Evolutionary conservation across 2,888 invertebrate genomes (phyloP).

Genomic region (Hirtodrosophila duncani): DNA sequence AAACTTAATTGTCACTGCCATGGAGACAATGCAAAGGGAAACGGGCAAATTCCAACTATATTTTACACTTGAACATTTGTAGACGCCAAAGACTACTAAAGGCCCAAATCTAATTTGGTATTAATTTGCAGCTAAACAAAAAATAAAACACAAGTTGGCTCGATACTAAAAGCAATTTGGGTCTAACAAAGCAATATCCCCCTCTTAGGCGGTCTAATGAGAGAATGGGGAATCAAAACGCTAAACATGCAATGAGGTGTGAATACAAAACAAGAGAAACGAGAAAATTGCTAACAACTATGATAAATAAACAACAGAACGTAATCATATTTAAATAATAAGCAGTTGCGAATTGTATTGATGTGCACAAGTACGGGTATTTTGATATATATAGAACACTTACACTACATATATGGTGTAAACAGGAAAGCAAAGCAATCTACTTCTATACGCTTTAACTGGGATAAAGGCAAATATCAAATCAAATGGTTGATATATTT

Average conservation of each 20-base stretch:
- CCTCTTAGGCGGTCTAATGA: neutral
- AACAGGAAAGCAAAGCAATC: no score
- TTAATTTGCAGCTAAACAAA: conserved; percentile 48
- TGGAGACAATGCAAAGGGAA: no score
- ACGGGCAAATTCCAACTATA: conserved; percentile 17
- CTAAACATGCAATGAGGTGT: conserved; percentile 34
- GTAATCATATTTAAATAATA: conserved; percentile 21
- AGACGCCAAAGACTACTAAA: conserved; percentile 9
- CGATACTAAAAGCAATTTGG: neutral
- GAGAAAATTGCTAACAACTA: conserved; percentile 26
- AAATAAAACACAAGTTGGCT: conserved; percentile 4
- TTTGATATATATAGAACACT: no score
- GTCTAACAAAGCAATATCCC: neutral
- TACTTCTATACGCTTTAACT: no score
- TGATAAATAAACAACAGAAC: conserved; percentile 30
- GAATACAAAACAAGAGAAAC: conserved; percentile 8
- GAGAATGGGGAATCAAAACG: conserved; percentile 12
- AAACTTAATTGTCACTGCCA: conserved; percentile 17
- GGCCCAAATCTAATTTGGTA: conserved; percentile 32
- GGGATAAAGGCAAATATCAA: no score
- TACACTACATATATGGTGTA: neutral
- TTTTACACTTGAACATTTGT: conserved; percentile 17
- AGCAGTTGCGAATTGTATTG: conserved; percentile 16
- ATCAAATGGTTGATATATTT: no score
- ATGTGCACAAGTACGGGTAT: neutral